phyloP scores from a whole-genome alignment of 2,888 invertebrate species.

The Lasioglossum marginatum region DNA sequence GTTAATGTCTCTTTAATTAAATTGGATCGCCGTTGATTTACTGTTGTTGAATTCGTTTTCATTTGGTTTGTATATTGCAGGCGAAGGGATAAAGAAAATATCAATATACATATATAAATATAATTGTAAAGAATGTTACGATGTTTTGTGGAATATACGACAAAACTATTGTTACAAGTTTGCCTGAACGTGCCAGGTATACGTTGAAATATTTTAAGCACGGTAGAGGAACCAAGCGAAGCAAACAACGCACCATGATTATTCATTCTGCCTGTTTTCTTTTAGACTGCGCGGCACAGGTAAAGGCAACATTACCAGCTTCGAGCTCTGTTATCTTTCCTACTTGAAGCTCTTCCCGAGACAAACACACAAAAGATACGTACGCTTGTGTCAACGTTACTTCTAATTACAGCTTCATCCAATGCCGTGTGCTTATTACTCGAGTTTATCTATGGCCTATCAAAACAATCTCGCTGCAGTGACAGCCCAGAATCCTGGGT shows the following conservation, averaged over 20 bases:
- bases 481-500: neutral
- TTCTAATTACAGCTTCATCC: constrained; percentile 9
- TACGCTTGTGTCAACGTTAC: constrained; percentile 1
- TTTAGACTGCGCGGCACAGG: neutral
- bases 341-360: neutral
- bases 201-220: neutral
- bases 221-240: neutral
- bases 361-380: constrained; percentile 2
- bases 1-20: neutral
- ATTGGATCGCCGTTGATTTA: neutral
- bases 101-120: too few relatives aligned
- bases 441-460: neutral
- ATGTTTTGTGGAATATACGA: neutral
- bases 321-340: constrained; percentile 7
- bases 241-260: neutral
- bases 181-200: neutral
- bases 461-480: neutral
- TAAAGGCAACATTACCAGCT: constrained; percentile 1
- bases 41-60: neutral
- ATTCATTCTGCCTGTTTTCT: constrained; percentile 8
- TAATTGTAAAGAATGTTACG: neutral
- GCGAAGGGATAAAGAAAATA: neutral
- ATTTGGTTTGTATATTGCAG: neutral
- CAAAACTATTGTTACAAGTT: neutral
- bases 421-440: neutral